Evolutionary conservation across 2,888 invertebrate genomes (phyloP).

Genomic region (Tribolium freemani): DNA sequence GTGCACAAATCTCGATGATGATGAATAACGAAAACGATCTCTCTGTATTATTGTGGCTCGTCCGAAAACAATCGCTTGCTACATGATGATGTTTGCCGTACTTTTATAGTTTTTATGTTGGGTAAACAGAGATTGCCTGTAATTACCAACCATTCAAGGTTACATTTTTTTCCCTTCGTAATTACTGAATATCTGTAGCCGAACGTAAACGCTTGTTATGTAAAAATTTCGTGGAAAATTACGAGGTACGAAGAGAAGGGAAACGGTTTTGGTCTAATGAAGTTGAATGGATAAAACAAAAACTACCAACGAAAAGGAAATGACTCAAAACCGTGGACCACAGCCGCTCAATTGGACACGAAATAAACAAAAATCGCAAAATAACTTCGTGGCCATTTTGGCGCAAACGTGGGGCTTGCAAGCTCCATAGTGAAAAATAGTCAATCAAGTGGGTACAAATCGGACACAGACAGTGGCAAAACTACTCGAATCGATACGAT

Average conservation of each 20-base stretch:
- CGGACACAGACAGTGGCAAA: no score
- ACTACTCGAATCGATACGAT: no score
- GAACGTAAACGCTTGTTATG: conserved; percentile 15
- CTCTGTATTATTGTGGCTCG: neutral
- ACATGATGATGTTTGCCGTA: conserved; percentile 6
- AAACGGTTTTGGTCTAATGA: conserved; percentile 14
- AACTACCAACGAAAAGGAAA: conserved; percentile 5
- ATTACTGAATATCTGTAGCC: conserved; percentile 24
- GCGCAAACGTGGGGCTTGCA: no score
- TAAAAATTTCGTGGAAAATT: conserved; percentile 22
- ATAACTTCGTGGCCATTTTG: no score
- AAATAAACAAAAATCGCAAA: neutral
- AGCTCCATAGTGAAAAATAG: no score
- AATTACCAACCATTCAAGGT: conserved; percentile 12
- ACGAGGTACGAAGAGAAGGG: neutral
- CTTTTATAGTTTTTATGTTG: conserved; percentile 13
- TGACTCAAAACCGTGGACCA: conserved; percentile 10
- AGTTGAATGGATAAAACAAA: conserved; percentile 17
- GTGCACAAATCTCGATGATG: neutral
- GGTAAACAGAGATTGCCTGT: conserved; percentile 23
- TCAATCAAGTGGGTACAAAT: no score
- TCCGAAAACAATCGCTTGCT: conserved; percentile 11
- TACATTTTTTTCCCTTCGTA: conserved; percentile 12
- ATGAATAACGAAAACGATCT: neutral
- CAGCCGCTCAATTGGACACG: neutral